These are phyloP conservation scores for Lithophane leautieri DNA, from an alignment of 2,888 invertebrate species.

Conservation along the genomic window DNA sequence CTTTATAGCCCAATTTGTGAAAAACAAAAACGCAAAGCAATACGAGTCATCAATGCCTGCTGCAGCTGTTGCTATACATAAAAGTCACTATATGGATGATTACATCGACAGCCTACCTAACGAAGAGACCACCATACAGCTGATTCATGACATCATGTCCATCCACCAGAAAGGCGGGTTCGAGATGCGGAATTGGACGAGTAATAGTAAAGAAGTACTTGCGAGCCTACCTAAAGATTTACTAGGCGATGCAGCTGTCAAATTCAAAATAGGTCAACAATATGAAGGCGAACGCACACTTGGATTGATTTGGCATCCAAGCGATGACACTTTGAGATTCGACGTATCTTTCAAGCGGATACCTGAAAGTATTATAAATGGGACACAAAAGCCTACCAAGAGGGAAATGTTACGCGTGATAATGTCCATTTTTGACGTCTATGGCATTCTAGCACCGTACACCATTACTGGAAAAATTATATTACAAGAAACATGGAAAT, in stretches of 20 bases:
- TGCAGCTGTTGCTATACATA: neutral
- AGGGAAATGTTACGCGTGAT: too few relatives aligned
- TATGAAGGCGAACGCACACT: neutral
- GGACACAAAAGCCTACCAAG: too few relatives aligned
- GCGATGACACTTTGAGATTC: too few relatives aligned
- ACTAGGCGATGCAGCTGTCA: neutral
- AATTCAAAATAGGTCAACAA: neutral
- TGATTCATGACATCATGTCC: neutral
- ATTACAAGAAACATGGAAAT: too few relatives aligned
- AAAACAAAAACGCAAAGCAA: neutral
- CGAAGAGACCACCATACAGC: neutral
- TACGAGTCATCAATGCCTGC: neutral
- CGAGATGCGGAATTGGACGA: slow-evolving; percentile 2
- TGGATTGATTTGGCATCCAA: too few relatives aligned
- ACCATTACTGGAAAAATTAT: too few relatives aligned
- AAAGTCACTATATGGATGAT: neutral
- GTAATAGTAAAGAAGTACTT: neutral
- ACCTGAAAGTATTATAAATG: too few relatives aligned
- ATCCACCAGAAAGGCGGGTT: neutral
- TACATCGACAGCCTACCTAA: neutral
- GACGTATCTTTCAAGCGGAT: too few relatives aligned
- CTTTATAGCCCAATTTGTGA: neutral
- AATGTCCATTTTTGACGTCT: too few relatives aligned
- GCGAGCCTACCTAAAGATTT: neutral
- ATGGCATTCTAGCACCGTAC: too few relatives aligned